Base-by-base conservation (phyloP, 2,888 invertebrate genomes). In the Sinelater perroti region DNA sequence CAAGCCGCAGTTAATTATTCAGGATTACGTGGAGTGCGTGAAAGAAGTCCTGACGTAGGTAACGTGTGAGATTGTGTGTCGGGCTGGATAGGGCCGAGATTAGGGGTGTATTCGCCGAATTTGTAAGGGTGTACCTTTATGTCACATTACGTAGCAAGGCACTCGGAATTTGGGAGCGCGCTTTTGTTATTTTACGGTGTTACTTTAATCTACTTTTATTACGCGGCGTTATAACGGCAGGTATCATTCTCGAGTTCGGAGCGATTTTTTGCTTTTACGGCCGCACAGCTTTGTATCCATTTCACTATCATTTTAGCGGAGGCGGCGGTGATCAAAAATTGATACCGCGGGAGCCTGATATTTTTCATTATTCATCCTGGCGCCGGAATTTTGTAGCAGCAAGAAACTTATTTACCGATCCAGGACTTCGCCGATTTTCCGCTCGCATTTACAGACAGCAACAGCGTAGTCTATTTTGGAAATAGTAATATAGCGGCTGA, bases 1-100 rank as follows among this genome's bases (percentile, higher is more conserved):
- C 60, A 62, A 58, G 57, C 56, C 50, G 55, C 51, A 54, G 58
- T 62, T 62, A 62, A 62, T 56, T 57, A 62, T 62, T 59, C 62
- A 62, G 55, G 59, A 55, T 59, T 55, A 55, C 45, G 55, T 55
- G 36, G 24, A 59, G 55, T 59, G 56, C 50, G 50, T 44, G 42
- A 58, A 59, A 59, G 59, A 59, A 59, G 54, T 46, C 50, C 31
- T 51, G 55, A 51, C 50, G 50, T 42, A 26, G 59, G 51, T 59
- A 59, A 55, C 47, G 47, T 59, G 51, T 50, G 55, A 50, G 49
- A 55, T 45, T 59, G 56, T 56, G 49, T 54, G 55, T 42, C 26
- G 31, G 55, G 44, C 42, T 44, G 54, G 58, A 51, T 55, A 53
- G 54, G 35, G 38, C 54, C 36, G 36, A 49, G 58, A 47, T 58